Evolutionary conservation across 2,113 vertebrate species (phyloP), one percentile per base, ranked within the genome.

Genomic region (Chrysochloris asiatica): DNA sequence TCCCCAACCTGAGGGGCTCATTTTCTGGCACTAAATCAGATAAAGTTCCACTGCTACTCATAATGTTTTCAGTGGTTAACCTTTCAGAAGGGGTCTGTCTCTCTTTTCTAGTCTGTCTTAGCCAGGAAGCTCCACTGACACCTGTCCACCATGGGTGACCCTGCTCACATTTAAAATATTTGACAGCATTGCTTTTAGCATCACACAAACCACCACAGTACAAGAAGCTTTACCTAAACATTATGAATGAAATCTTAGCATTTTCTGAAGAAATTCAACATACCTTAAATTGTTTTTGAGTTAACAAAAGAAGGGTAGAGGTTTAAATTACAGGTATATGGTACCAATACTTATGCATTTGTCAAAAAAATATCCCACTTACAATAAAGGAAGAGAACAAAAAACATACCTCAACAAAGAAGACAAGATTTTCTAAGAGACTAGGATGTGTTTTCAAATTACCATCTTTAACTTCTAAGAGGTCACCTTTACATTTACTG

Each of bases 361-460:
- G 65, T 85, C 2, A n/a, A 88, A 69, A 92, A 69, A 88, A 76
- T 88, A 92, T 67, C 24, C 19, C 86, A 19, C 1, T 52, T 11
- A 89, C 24, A 72, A 79, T 87, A 43, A 73, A 78, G 17, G 14
- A 91, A 89, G 7, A 28, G 2, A 92, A 73, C 50, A 92, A 71
- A 78, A 50, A n/a, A 83, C 97, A 97, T 97, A 99, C 99, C 99
- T 99, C 99, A n/a, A 99, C 98, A 96, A 99, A 99, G 98, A 99
- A 99, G 97, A 99, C 98, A 24, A 99, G 96, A 90, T 98, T 99
- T 98, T 99, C 99, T 98, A 99, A 97, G 95, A 98, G 93, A 88
- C 95, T 96, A 69, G 98, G 98, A 45, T 97, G 97, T 24, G 98
- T 98, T 98, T 98, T 99, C 97, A 98, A 98, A 94, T 96, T 98